Conservation (phyloP, 2,797 vertebrate genomes). For the Nannoperca obscura region DNA sequence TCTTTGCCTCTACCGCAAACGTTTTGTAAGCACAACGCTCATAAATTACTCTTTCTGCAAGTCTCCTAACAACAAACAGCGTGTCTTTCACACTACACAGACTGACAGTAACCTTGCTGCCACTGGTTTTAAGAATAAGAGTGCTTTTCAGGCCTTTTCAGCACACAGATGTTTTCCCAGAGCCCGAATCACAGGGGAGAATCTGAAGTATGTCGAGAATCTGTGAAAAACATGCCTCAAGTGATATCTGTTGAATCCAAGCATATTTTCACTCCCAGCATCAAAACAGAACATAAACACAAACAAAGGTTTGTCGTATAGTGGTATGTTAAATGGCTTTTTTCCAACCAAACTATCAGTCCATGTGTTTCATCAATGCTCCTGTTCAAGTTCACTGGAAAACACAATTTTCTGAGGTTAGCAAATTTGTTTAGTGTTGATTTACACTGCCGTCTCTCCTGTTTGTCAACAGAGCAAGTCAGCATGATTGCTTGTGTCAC, state of each 20-base stretch:
- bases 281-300: constrained; percentile 25
- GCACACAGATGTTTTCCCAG: constrained; percentile 62
- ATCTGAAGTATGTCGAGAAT: constrained; percentile 76
- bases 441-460: constrained; percentile 34
- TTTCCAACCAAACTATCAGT: constrained; percentile 3
- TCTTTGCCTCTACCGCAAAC: not conserved
- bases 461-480: constrained; percentile 47
- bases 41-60: constrained; percentile 10
- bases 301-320: not conserved
- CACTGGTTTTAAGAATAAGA: constrained; percentile 28
- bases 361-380: not conserved
- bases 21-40: not conserved
- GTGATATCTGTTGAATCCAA: constrained; percentile 53
- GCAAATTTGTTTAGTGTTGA: constrained; percentile 11
- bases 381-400: constrained; percentile 7
- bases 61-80: constrained; percentile 34
- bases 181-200: constrained; percentile 63
- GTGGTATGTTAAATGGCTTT: not conserved
- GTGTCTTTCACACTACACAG: constrained; percentile 36
- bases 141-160: constrained; percentile 39
- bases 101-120: constrained; percentile 30
- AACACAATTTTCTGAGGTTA: not conserved
- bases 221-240: constrained; percentile 62
- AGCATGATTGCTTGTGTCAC: constrained; percentile 62
- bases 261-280: constrained; percentile 15